Conservation (phyloP, 1,140 invertebrate species). For the Pachyrhynchus sulphureomaculatus region DNA sequence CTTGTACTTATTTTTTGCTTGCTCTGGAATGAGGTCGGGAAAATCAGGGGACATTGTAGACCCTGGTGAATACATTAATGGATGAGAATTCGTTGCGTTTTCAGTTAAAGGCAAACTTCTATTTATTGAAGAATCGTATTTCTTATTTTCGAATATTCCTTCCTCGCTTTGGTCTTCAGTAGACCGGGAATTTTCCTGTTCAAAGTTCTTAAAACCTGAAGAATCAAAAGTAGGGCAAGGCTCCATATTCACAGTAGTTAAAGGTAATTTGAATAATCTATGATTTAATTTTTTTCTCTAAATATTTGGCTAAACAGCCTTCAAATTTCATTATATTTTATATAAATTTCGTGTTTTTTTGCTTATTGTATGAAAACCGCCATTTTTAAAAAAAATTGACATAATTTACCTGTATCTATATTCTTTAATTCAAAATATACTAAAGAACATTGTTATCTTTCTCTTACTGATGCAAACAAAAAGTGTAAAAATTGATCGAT, state of each 20-base stretch:
- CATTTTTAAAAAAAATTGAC: not conserved
- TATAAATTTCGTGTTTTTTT: no score
- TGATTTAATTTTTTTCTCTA: no score
- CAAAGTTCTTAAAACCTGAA: not conserved
- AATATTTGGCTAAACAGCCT: no score
- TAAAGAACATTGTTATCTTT: no score
- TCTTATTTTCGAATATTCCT: slow-evolving; percentile 8
- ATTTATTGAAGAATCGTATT: slow-evolving; percentile 4
- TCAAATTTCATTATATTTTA: no score
- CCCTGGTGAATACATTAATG: slow-evolving; percentile 48
- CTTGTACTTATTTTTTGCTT: slow-evolving; percentile 37
- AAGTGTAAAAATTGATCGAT: no score
- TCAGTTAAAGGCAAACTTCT: slow-evolving; percentile 26
- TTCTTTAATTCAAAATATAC: no score
- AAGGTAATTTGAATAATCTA: not conserved
- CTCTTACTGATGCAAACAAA: no score
- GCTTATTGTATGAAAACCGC: not conserved
- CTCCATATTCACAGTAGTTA: not conserved
- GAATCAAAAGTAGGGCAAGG: not conserved
- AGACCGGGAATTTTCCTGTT: not conserved
- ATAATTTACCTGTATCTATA: no score
- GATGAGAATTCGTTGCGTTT: slow-evolving; percentile 50
- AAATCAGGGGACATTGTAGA: slow-evolving; percentile 44
- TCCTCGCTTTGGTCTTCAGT: not conserved
- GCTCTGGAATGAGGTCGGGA: slow-evolving; percentile 49